A percentile compares a stretch with the other conserved stretches of the same genome.
These are phyloP conservation scores for Ochropleura plecta DNA, from an alignment of 2,888 invertebrate species.

Conservation along the genomic window DNA sequence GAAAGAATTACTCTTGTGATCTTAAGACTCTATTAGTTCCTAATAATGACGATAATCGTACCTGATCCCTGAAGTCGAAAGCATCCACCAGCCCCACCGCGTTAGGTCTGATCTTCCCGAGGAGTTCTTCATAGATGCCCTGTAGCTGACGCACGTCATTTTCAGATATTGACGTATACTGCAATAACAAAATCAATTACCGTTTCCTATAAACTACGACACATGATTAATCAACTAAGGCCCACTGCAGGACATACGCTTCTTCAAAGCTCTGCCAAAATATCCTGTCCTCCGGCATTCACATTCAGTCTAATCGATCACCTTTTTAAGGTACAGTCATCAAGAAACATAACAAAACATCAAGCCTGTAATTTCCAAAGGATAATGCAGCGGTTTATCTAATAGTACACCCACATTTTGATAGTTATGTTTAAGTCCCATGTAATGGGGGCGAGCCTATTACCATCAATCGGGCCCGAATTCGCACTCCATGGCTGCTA, in stretches of 20 bases:
- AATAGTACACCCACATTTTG: no score
- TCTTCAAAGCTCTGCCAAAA: no score
- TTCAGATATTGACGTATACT: slow-evolving; percentile 92
- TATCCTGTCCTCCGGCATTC: no score
- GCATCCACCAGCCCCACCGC: slow-evolving; percentile 97
- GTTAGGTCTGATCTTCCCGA: slow-evolving; percentile 94
- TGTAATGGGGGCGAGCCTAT: no score
- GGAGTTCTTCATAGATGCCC: slow-evolving; percentile 92
- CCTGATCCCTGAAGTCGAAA: slow-evolving; percentile 95
- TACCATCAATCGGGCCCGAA: no score
- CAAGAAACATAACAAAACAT: not conserved
- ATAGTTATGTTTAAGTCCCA: no score
- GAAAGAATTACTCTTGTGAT: not conserved
- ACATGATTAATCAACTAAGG: no score
- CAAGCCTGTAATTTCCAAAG: no score
- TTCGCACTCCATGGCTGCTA: no score
- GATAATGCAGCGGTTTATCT: no score
- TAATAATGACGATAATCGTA: slow-evolving; percentile 69
- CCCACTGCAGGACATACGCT: not conserved
- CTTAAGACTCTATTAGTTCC: not conserved
- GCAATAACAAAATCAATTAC: slow-evolving; percentile 20
- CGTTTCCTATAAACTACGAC: not conserved
- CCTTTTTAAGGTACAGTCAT: not conserved
- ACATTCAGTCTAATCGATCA: not conserved
- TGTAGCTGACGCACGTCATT: slow-evolving; percentile 90